These are phyloP conservation scores for Galerucella calmariensis DNA, from an alignment of 2,888 invertebrate genomes.

Conservation along the genomic window DNA sequence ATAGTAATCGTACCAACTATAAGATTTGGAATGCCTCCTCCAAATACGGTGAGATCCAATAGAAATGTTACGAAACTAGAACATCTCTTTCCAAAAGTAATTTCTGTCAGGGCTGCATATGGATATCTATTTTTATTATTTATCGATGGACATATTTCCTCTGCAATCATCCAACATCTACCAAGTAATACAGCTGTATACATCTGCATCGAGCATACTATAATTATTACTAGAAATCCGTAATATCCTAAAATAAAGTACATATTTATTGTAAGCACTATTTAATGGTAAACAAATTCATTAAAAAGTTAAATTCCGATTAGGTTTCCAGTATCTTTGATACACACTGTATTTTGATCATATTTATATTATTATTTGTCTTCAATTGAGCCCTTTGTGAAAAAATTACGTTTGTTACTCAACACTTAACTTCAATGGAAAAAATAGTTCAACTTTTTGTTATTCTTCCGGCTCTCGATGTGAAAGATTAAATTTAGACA, in stretches of 20 bases:
- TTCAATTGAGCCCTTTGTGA: no score
- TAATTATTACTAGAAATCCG: conserved; percentile 75
- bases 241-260: conserved; percentile 69
- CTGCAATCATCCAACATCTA: conserved; percentile 84
- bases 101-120: conserved; percentile 84
- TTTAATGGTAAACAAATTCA: background rate
- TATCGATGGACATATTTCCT: conserved; percentile 73
- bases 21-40: conserved; percentile 82
- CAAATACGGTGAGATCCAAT: conserved; percentile 80
- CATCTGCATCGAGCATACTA: conserved; percentile 77
- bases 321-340: no score
- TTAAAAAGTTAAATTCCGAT: no score
- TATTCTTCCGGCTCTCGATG: no score
- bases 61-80: conserved; percentile 75
- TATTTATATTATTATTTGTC: no score
- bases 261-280: background rate
- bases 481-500: background rate
- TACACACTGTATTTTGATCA: no score
- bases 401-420: no score
- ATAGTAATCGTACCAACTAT: conserved; percentile 72
- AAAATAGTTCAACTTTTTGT: no score
- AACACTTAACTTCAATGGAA: no score
- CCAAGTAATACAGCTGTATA: conserved; percentile 86
- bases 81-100: conserved; percentile 76
- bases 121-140: conserved; percentile 73